A percentile compares a stretch with the other conserved stretches of the same genome.
phyloP scores from a whole-genome alignment of 2,888 invertebrate species.

The Cerastis rubricosa region DNA sequence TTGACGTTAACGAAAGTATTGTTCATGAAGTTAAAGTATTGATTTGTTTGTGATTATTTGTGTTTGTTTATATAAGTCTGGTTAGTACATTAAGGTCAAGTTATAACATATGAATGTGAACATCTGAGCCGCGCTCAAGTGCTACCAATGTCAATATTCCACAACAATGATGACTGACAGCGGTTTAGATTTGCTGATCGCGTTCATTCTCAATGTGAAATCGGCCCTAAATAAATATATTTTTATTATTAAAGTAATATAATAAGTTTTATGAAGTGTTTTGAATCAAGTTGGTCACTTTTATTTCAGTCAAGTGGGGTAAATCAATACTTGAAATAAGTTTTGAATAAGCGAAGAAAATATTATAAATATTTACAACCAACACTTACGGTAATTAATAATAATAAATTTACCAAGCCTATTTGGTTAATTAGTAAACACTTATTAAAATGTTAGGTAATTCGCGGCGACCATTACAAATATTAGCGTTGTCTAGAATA shows the following conservation, averaged over 20 bases:
- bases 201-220: background rate
- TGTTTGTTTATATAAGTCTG: constrained; percentile 1
- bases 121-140: background rate
- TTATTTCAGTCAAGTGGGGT: background rate
- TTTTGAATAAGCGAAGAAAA: background rate
- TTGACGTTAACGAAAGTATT: constrained; percentile 60
- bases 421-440: constrained; percentile 41
- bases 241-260: background rate
- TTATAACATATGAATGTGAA: background rate
- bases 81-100: background rate
- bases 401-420: constrained; percentile 5
- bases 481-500: constrained; percentile 41
- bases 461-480: constrained; percentile 28
- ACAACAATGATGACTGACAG: background rate
- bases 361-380: constrained; percentile 10
- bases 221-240: background rate
- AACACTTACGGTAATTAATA: constrained; percentile 23
- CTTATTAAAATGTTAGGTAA: constrained; percentile 29
- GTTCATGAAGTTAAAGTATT: constrained; percentile 27
- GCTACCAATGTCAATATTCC: background rate
- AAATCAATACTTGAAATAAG: background rate
- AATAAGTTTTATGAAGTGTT: background rate
- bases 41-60: constrained; percentile 5
- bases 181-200: background rate
- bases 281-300: background rate